Evolutionary conservation across 2,888 invertebrate genomes (phyloP), one percentile per base, ranked within the genome.

Genomic region (Tupiocoris notatus): DNA sequence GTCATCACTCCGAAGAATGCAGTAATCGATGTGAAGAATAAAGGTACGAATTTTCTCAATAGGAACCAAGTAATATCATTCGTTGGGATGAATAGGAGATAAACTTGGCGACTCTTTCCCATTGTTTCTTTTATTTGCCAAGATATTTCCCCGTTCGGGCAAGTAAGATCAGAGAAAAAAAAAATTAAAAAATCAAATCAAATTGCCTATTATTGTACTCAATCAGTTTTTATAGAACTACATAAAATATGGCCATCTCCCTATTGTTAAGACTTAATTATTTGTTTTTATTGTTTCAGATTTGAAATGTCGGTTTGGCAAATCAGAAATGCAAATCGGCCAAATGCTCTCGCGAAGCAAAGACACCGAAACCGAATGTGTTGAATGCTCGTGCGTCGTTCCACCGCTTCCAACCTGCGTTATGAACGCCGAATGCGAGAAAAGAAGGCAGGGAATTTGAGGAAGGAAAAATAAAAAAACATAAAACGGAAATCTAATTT

Each of bases 1-100:
- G 75, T 75, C 12, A 75, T 75, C 24, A 75, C 75, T n/a, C 75
- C 75, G 3, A 75, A 75, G 17, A 75, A 75, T 59, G 66, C 59
- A 39, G 66, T 39, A 12, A 58, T 75, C 25, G 61, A 75, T 16
- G 24, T 64, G 16, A 75, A 24, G 7, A 58, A 75, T n/a, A 75
- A 75, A 66, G 75, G 75, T 75, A 75, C 9, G 68, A n/a, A n/a
- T n/a, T n/a, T n/a, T n/a, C n/a, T n/a, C 12, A 16, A 54, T 9
- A 54, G 54, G 16, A 16, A 54, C 9, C 54, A 16, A 54, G 16
- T 54, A 54, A 54, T n/a, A n/a, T n/a, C n/a, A n/a, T n/a, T n/a
- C n/a, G n/a, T n/a, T n/a, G n/a, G n/a, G n/a, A n/a, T n/a, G n/a
- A n/a, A n/a, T n/a, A n/a, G n/a, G n/a, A n/a, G n/a, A n/a, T n/a